Conservation (phyloP, 2,797 vertebrate genomes). For the Potorous gilbertii region DNA sequence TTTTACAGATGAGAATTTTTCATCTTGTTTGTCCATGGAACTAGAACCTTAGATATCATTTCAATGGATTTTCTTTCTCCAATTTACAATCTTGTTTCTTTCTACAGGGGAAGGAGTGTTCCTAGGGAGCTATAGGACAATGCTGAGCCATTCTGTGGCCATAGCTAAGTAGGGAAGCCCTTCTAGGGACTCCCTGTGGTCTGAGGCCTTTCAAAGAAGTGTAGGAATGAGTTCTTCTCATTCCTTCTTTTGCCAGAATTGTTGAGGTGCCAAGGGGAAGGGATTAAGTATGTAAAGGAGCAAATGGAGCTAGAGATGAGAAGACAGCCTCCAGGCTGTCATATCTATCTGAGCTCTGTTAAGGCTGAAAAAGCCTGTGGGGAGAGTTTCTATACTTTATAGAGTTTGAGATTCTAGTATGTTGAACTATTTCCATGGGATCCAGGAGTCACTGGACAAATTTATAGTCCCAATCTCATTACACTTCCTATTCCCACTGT, state of each 20-base stretch:
- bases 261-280: neutral
- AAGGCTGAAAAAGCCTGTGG: neutral
- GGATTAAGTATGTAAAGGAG: neutral
- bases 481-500: neutral
- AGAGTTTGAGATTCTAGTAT: neutral
- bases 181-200: neutral
- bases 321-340: neutral
- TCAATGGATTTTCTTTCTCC: conserved; percentile 44
- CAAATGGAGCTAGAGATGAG: neutral
- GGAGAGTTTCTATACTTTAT: neutral
- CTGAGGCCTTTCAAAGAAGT: neutral
- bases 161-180: neutral
- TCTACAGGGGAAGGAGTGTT: neutral
- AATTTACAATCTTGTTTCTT: conserved; percentile 38
- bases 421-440: neutral
- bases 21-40: conserved; percentile 54
- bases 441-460: neutral
- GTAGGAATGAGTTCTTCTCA: neutral
- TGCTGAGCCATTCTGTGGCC: neutral
- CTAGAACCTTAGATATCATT: conserved; percentile 37
- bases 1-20: neutral
- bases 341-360: neutral
- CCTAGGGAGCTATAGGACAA: neutral
- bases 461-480: neutral
- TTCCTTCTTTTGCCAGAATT: neutral